Evolutionary conservation across 2,113 vertebrate genomes (phyloP).

Genomic region (Meles meles): DNA sequence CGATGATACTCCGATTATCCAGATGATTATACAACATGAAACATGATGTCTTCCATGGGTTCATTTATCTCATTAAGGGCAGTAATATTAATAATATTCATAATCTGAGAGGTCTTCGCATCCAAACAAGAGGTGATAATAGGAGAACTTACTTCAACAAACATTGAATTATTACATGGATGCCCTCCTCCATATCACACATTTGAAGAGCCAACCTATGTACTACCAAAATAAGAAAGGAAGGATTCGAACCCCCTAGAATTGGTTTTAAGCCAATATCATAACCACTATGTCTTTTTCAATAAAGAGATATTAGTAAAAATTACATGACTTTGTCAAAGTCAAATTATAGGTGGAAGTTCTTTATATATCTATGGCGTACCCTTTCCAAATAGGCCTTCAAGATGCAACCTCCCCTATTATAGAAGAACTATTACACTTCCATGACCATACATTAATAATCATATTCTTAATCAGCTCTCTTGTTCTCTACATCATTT

Average conservation of each 20-base stretch:
- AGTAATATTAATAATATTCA: neutral
- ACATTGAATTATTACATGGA: neutral
- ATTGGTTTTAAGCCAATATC: neutral
- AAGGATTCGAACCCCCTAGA: neutral
- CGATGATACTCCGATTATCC: fast-evolving
- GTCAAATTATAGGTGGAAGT: neutral
- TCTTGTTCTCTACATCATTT: no score
- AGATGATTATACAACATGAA: neutral
- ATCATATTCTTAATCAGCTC: neutral
- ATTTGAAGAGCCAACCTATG: neutral
- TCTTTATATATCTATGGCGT: neutral
- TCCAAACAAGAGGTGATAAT: neutral
- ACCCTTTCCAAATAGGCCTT: neutral
- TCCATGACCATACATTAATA: neutral
- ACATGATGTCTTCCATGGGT: neutral
- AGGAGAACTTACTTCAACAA: neutral
- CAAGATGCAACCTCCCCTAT: neutral
- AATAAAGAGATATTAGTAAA: neutral
- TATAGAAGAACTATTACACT: neutral
- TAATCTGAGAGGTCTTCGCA: neutral
- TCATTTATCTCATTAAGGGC: neutral
- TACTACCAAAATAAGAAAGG: neutral
- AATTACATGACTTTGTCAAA: neutral
- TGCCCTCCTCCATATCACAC: neutral
- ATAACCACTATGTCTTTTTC: neutral